These are phyloP conservation scores for Bergia puertoricense DNA, from an alignment of 92 coral and sea anemone species.

Conservation along the genomic window DNA sequence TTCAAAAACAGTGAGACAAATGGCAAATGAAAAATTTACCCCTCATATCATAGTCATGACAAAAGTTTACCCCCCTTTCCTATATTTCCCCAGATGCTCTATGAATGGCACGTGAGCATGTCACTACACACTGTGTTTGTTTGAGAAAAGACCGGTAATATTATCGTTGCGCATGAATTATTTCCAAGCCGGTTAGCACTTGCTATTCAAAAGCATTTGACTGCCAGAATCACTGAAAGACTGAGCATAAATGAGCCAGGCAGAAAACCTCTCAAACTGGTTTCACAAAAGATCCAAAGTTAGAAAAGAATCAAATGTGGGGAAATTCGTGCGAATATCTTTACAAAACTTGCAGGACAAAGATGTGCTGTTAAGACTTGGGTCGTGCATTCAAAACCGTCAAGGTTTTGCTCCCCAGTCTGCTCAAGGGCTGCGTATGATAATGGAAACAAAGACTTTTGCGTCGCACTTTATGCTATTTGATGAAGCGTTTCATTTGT, in stretches of 20 bases:
- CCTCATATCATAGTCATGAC: too few species aligned
- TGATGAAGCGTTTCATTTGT: conserved; percentile 38
- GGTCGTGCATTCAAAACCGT: not conserved
- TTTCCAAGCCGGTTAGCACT: not conserved
- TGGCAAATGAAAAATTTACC: too few species aligned
- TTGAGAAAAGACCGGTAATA: too few species aligned
- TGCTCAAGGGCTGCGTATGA: conserved; percentile 6
- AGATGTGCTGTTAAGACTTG: conserved; percentile 30
- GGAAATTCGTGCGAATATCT: conserved; percentile 25
- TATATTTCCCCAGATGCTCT: too few species aligned
- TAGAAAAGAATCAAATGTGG: conserved; percentile 35
- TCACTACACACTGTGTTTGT: too few species aligned
- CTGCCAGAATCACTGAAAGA: conserved; percentile 26
- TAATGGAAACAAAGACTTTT: not conserved
- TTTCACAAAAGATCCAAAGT: conserved; percentile 31
- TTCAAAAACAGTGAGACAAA: too few species aligned
- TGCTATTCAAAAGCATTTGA: not conserved
- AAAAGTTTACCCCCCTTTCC: too few species aligned
- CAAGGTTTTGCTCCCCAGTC: not conserved
- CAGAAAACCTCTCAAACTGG: conserved; percentile 31
- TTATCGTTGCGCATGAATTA: too few species aligned
- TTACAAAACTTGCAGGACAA: conserved; percentile 32
- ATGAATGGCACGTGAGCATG: too few species aligned
- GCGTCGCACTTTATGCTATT: not conserved
- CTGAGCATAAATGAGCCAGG: conserved; percentile 19